phyloP scores from a whole-genome alignment of 2,113 vertebrate genomes.

The Serinus canaria region DNA sequence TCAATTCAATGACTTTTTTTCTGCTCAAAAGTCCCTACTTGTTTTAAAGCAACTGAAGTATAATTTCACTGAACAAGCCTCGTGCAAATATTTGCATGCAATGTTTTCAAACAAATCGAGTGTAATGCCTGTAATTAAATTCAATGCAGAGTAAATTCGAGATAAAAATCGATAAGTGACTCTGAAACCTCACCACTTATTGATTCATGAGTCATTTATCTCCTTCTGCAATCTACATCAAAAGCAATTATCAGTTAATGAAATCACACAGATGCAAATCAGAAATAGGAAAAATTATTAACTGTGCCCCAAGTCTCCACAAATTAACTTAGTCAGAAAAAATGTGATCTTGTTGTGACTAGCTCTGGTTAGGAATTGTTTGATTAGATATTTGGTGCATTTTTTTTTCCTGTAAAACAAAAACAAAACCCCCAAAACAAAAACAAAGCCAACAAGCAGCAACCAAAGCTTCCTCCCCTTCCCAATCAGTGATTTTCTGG shows the following conservation, averaged over 20 bases:
- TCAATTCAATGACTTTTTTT: neutral
- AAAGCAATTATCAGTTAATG: conserved; percentile 64
- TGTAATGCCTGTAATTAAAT: conserved; percentile 61
- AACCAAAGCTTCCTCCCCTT: neutral
- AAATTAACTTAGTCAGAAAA: neutral
- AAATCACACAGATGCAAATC: conserved; percentile 47
- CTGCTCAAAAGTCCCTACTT: neutral
- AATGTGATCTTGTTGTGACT: neutral
- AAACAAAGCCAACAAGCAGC: neutral
- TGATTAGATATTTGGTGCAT: neutral
- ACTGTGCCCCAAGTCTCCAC: neutral
- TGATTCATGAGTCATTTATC: conserved; percentile 56
- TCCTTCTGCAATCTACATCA: conserved; percentile 36
- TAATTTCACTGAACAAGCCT: neutral
- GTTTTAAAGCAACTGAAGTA: neutral
- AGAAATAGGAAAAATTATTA: conserved; percentile 21
- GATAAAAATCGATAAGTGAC: conserved; percentile 53
- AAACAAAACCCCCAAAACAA: neutral
- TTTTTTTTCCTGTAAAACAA: neutral
- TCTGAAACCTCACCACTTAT: conserved; percentile 43
- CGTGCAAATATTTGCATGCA: neutral
- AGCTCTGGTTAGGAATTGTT: neutral
- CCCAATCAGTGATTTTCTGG: neutral
- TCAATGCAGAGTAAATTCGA: conserved; percentile 37
- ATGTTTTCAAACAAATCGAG: conserved; percentile 24